Percentiles rank a stretch among this genome's conserved stretches.
phyloP scores from a whole-genome alignment of 2,113 vertebrate genomes.

The Cepphus grylle region DNA sequence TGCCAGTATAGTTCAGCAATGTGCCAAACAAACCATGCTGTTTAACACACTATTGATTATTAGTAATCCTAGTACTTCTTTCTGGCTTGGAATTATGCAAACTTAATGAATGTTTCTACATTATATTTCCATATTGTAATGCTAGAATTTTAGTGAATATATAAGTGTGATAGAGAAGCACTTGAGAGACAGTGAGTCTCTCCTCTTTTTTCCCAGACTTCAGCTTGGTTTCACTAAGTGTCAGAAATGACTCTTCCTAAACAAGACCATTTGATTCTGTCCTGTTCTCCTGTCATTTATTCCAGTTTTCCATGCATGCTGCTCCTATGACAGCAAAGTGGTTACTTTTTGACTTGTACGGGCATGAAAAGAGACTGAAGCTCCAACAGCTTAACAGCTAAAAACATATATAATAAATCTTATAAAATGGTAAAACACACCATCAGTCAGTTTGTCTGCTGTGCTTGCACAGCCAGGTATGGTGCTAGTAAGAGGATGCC shows the following conservation, averaged over 20 bases:
- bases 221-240: not conserved
- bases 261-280: not conserved
- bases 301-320: not conserved
- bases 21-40: not conserved
- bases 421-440: not conserved
- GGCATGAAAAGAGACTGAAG: not conserved
- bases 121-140: not conserved
- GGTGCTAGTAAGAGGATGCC: not conserved
- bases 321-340: not conserved
- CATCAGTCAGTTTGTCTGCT: not conserved
- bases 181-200: not conserved
- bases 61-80: not conserved
- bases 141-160: not conserved
- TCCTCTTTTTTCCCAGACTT: not conserved
- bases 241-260: not conserved
- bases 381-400: not conserved
- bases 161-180: not conserved
- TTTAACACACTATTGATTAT: not conserved
- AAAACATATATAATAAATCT: not conserved
- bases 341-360: rapidly evolving
- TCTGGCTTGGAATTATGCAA: not conserved
- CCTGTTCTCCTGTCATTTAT: not conserved
- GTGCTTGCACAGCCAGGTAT: not conserved
- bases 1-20: not conserved
- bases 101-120: not conserved